phyloP scores from a whole-genome alignment of 1,140 invertebrate genomes.

The Eulimnadia texana region DNA sequence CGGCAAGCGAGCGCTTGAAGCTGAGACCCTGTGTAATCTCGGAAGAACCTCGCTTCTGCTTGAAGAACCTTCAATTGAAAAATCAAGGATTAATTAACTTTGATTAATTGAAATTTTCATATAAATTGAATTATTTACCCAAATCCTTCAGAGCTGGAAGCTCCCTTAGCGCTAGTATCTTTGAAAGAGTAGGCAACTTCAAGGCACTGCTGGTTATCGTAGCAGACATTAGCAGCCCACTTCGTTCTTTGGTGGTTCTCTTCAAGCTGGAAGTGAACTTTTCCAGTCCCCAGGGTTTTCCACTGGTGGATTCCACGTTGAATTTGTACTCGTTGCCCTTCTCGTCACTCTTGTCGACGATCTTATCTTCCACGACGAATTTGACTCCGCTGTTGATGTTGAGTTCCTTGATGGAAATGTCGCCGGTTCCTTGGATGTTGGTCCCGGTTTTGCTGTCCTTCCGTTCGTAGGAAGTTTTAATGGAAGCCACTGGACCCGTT shows the following conservation, averaged over 20 bases:
- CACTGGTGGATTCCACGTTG: constrained; percentile 31
- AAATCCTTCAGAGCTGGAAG: not conserved
- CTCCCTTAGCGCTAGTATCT: not conserved
- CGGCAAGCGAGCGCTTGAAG: not conserved
- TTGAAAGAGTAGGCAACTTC: not conserved
- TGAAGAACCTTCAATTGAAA: too few species aligned
- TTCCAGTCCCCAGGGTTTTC: not conserved
- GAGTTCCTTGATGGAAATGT: not conserved
- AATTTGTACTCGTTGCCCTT: constrained; percentile 37
- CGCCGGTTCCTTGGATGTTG: constrained; percentile 3
- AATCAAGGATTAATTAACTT: too few species aligned
- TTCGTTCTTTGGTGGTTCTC: not conserved
- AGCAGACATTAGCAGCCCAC: not conserved
- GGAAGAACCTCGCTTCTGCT: not conserved
- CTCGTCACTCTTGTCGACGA: constrained; percentile 46
- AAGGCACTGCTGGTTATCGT: not conserved
- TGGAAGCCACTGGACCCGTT: not conserved
- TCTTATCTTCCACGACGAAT: not conserved
- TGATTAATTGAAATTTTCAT: too few species aligned
- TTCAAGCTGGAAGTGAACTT: not conserved
- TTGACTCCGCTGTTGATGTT: not conserved
- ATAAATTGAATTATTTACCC: too few species aligned
- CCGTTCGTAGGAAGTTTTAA: not conserved
- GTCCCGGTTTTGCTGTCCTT: constrained; percentile 4
- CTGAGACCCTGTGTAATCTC: not conserved